Base-by-base conservation (phyloP, 2,888 invertebrate genomes). In the Danaus chrysippus region DNA sequence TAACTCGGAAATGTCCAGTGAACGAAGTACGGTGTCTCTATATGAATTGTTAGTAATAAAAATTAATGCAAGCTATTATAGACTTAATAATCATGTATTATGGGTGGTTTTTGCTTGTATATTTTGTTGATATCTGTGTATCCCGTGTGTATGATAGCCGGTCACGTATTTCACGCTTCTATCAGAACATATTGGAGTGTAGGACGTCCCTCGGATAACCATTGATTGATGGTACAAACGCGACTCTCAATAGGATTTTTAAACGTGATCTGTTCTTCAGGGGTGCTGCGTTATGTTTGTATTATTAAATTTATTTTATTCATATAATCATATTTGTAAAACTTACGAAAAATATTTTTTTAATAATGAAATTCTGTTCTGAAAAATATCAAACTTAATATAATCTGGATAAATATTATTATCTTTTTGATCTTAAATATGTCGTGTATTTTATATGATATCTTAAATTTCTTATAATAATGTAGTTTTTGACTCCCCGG, bases 101-200 rank as follows among this genome's bases (percentile, higher is more conserved):
- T 15, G 49, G 56, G 53, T 60, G 58, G 43, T 55, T 56, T 63
- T 64, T 1, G n/a, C 12, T 1, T 58, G 61, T 12, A n/a, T 12
- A 1, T 10, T 34, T 61, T 58, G 1, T n/a, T 17, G n/a, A 63
- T 42, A 15, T 54, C 2, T 13, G 43, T n/a, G 10, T 55, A 34
- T 52, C 57, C 56, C 17, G 34, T 34, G 56, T 46, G 54, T 44
- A 15, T 17, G 53, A 58, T 34, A 42, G 53, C 54, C 73, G 76
- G 80, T 78, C 80, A 79, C 81, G 79, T 81, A 77, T 63, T 76
- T 77, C 76, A 71, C 76, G 81, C 77, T 70, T 66, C 65, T 63
- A 42, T 52, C 23, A 52, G 44, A 64, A 64, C 62, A 66, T 63
- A 70, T 69, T 68, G 67, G 66, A 68, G 67, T 69, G 72, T 70